phyloP scores from a whole-genome alignment of 2,113 vertebrate genomes.

The Melanotaenia duboulayi region DNA sequence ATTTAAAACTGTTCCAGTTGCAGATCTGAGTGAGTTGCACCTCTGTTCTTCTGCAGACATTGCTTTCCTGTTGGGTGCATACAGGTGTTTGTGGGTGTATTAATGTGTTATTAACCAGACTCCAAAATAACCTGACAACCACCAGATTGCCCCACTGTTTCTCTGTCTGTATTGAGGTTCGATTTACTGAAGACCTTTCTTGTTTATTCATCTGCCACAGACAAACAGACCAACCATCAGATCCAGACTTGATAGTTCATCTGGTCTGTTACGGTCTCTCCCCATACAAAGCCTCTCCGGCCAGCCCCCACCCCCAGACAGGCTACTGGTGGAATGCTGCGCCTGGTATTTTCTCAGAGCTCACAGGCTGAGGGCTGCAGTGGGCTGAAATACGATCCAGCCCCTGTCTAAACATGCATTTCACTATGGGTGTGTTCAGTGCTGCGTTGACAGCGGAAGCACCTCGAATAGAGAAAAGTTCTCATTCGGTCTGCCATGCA shows the following conservation, averaged over 20 bases:
- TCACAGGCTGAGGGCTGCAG: slow-evolving; percentile 52
- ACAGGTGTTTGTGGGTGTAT: not conserved
- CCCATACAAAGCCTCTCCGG: slow-evolving; percentile 65
- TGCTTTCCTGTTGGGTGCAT: not conserved
- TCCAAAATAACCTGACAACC: not conserved
- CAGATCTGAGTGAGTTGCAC: not conserved
- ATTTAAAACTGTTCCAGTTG: not conserved
- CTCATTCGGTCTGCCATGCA: slow-evolving; percentile 2
- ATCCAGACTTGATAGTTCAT: slow-evolving; percentile 47
- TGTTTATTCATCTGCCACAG: slow-evolving; percentile 45
- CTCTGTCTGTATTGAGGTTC: not conserved
- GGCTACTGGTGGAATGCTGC: slow-evolving; percentile 72
- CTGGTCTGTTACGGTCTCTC: slow-evolving; percentile 41
- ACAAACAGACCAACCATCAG: slow-evolving; percentile 38
- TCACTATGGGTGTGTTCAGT: slow-evolving; percentile 61
- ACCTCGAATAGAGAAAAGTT: slow-evolving; percentile 37
- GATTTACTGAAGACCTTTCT: slow-evolving; percentile 17
- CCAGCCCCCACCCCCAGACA: slow-evolving; percentile 63
- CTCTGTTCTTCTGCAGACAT: not conserved
- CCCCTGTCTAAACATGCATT: slow-evolving; percentile 74
- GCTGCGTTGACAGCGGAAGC: slow-evolving; percentile 57
- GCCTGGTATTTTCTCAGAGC: slow-evolving; percentile 74
- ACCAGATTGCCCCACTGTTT: not conserved
- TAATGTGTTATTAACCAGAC: not conserved
- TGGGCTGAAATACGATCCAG: slow-evolving; percentile 71